Conservation (phyloP, 2,888 invertebrate genomes). For the Conops quadrifasciatus region DNA sequence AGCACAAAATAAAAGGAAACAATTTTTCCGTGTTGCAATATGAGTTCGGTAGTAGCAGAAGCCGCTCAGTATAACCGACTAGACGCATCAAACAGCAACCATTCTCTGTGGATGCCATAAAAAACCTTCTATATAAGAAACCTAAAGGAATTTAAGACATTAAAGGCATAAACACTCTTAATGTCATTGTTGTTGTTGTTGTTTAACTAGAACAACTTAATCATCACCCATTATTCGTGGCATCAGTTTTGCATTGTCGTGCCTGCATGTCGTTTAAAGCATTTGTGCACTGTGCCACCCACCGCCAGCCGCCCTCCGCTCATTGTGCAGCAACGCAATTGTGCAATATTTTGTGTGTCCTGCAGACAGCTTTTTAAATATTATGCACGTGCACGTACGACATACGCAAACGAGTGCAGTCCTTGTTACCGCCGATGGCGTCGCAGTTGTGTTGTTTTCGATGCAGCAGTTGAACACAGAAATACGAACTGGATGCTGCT, state of each 20-base stretch:
- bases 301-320: no score
- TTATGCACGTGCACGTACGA: constrained; percentile 49
- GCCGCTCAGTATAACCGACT: no score
- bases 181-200: not conserved
- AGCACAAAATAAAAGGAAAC: not conserved
- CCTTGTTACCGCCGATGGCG: not conserved
- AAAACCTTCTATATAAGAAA: constrained; percentile 9
- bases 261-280: no score
- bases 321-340: no score
- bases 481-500: no score
- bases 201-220: not conserved
- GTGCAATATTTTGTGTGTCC: constrained; percentile 21
- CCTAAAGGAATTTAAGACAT: not conserved
- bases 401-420: constrained; percentile 37
- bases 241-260: no score
- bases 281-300: no score
- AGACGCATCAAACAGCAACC: no score
- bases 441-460: not conserved
- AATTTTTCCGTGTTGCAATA: no score
- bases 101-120: constrained; percentile 1
- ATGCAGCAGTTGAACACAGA: not conserved
- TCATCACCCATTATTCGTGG: no score
- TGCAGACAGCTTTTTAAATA: constrained; percentile 34
- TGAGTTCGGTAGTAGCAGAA: no score
- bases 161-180: not conserved